Conservation (phyloP, 2,888 invertebrate genomes). For the Drosophila recens region DNA sequence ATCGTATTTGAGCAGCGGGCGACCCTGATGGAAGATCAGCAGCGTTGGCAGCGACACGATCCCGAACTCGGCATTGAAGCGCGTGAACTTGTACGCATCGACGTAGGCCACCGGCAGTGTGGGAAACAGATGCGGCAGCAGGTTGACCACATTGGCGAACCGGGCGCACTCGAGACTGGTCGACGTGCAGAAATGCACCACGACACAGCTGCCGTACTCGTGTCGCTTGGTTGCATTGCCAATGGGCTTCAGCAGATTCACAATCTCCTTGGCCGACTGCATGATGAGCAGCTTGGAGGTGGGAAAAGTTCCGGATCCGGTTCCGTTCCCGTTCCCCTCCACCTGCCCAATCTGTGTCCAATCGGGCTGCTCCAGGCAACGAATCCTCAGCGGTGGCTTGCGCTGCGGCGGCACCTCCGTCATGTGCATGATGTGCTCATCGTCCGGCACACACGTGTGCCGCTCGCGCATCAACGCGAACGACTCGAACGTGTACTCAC, state of each 20-base stretch:
- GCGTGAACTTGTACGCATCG: conserved; percentile 93
- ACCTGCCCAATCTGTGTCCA: neutral
- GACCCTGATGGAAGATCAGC: conserved; percentile 95
- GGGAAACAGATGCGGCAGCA: conserved; percentile 94
- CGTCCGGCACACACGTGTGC: conserved; percentile 71
- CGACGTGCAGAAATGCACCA: conserved; percentile 95
- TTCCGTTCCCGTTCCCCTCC: neutral
- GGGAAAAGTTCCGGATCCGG: too few species aligned
- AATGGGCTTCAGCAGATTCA: conserved; percentile 81
- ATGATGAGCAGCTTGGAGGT: conserved; percentile 72
- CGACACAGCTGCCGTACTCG: conserved; percentile 89
- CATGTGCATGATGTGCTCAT: conserved; percentile 77
- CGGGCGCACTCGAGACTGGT: conserved; percentile 96
- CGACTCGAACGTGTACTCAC: conserved; percentile 77
- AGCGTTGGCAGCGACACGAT: conserved; percentile 96
- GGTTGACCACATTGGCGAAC: conserved; percentile 96
- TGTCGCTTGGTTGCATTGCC: conserved; percentile 86
- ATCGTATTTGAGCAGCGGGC: conserved; percentile 86
- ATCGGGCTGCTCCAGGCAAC: conserved; percentile 77
- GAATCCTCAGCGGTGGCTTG: conserved; percentile 82
- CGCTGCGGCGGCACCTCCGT: conserved; percentile 50
- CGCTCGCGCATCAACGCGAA: conserved; percentile 73
- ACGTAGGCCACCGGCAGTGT: conserved; percentile 94
- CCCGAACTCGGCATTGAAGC: conserved; percentile 95
- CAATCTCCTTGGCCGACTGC: conserved; percentile 81